Base-by-base conservation (phyloP, 2,888 invertebrate genomes). In the Ernsta delagoae region DNA sequence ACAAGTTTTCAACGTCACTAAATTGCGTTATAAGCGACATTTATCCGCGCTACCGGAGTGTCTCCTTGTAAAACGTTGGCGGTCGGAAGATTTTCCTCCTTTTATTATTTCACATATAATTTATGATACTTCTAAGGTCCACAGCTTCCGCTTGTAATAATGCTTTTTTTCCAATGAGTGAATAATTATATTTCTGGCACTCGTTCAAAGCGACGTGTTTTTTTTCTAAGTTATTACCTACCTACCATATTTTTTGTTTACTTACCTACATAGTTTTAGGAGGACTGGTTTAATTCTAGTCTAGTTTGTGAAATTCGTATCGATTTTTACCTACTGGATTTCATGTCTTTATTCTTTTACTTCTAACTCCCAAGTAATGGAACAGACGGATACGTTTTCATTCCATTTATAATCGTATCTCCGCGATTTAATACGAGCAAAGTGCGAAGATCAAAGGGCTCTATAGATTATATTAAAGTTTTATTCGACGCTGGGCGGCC, bases 401-500 rank as follows among this genome's bases (percentile, higher is more conserved):
- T 70, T 73, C 65, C 70, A 70, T 72, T 70, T 73, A 80, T 81
- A 84, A 81, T 80, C 81, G 73, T 83, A 85, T 86, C 85, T 86
- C 85, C 78, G 85, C 84, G 83, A 86, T 89, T 88, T 86, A 84
- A 87, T 88, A 88, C 85, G 84, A 85, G 87, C 84, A 80, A 82
- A 89, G 88, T 86, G 86, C 83, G 82, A 84, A 92, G 91, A 93
- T 93, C 92, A 93, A 93, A 93, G 92, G 84, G 86, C 85, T 85
- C 88, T 89, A 91, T 92, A 90, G 90, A 91, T 91, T 91, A 89
- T 92, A 92, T 92, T 92, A 92, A 91, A 92, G 92, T 92, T 92
- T 90, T 87, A 92, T 89, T 85, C 88, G 86, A 84, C 82, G 86
- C 85, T 83, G 85, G 83, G 84, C 81, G 82, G 80, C 86, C 85